Base-by-base conservation (phyloP, 2,113 vertebrate genomes). In the Amia ocellicauda region DNA sequence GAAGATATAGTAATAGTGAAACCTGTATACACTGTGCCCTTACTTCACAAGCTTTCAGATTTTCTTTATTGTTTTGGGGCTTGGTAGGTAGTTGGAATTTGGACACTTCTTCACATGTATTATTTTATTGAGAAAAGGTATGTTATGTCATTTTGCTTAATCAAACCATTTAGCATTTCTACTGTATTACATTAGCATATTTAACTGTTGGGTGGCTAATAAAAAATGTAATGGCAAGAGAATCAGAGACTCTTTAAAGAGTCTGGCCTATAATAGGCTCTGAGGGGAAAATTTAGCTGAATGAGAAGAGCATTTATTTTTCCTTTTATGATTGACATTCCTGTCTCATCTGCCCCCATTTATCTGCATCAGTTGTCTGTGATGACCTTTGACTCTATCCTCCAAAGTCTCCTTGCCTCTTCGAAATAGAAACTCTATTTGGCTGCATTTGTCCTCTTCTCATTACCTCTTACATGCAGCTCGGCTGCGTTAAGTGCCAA, bases 401-500 rank as follows among this genome's bases (percentile, higher is more conserved):
- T 22, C n/a, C 13, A n/a, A 54, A 54, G 51, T 10, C 51, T 8
- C 20, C 51, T 24, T 3, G 3, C 45, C n/a, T 16, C 45, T 47
- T 16, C 5, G 45, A 47, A 47, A 47, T 19, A 47, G 45, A 47
- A 19, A 17, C 11, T 17, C 45, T n/a, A 47, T 50, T 11, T 14
- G 29, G 2, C 14, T 2, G 7, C 19, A 23, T 17, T 50, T 50
- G 20, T 14, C 55, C 19, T 27, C 63, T n/a, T 29, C 4, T 19
- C 16, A 52, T 71, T 58, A 56, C 40, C 70, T 62, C 58, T 17
- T 63, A 27, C 49, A 20, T 49, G 28, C 27, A 57, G 52, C 22
- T 56, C 31, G 29, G 59, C 69, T 41, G 22, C 20, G 43, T 45
- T 68, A 55, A 70, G 51, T 66, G 56, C 52, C 69, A 73, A 75